phyloP scores from a whole-genome alignment of 2,797 vertebrate species.

The Coregonus suidteri region DNA sequence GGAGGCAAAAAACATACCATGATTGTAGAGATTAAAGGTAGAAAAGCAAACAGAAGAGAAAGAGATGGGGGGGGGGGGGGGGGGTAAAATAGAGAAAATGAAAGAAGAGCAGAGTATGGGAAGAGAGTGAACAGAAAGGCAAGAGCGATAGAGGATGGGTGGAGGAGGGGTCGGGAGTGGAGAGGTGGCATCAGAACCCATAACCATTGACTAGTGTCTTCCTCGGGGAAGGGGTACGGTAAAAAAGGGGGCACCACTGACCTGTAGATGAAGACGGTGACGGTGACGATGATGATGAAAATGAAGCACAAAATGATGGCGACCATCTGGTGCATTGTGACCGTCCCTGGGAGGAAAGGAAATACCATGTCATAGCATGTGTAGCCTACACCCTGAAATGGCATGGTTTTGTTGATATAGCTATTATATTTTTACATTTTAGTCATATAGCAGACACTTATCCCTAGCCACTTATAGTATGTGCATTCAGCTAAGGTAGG shows the following conservation, averaged over 20 bases:
- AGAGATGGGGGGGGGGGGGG: not conserved
- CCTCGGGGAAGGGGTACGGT: too few species aligned
- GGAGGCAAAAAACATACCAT: not conserved
- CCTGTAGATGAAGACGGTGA: slow-evolving; percentile 90
- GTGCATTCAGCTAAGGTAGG: not conserved
- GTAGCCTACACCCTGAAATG: too few species aligned
- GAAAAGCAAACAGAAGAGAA: not conserved
- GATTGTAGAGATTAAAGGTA: too few species aligned
- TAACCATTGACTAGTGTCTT: not conserved
- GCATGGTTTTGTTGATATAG: too few species aligned
- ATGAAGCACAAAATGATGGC: slow-evolving; percentile 84
- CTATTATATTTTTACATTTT: not conserved
- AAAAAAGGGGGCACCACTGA: slow-evolving; percentile 50
- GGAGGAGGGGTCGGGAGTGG: not conserved
- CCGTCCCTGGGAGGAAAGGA: slow-evolving; percentile 67
- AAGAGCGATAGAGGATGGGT: not conserved
- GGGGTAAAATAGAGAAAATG: not conserved
- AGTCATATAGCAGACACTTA: not conserved
- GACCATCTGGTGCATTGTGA: slow-evolving; percentile 85
- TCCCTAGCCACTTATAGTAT: not conserved
- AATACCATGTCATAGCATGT: too few species aligned
- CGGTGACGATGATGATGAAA: slow-evolving; percentile 76
- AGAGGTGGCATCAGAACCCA: not conserved
- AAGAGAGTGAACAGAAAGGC: not conserved
- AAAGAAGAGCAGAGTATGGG: not conserved